phyloP scores from a whole-genome alignment of 2,113 vertebrate genomes.

The Tiliqua scincoides region DNA sequence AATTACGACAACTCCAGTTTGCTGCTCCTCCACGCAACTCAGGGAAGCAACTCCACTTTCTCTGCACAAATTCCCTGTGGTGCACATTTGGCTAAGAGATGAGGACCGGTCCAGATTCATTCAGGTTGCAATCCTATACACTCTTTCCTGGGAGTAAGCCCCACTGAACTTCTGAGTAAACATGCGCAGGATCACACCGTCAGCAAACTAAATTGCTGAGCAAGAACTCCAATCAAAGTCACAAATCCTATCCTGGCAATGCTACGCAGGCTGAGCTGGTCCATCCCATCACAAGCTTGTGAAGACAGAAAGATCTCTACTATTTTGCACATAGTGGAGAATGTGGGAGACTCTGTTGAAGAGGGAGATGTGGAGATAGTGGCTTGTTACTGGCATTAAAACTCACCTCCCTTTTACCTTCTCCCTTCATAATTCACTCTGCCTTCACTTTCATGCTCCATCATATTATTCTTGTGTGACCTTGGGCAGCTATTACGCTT shows the following conservation, averaged over 20 bases:
- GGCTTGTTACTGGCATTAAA: not conserved
- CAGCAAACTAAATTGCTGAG: not conserved
- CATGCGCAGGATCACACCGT: too few relatives aligned
- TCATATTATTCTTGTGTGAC: not conserved
- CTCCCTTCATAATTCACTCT: not conserved
- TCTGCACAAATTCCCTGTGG: not conserved
- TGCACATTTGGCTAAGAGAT: not conserved
- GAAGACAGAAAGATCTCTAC: not conserved
- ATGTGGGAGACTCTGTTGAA: not conserved
- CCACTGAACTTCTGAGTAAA: too few relatives aligned
- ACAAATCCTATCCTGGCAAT: not conserved
- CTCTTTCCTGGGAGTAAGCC: too few relatives aligned
- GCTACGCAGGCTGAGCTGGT: not conserved
- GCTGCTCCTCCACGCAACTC: not conserved
- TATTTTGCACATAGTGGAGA: not conserved
- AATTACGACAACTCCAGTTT: not conserved
- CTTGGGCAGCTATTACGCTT: not conserved
- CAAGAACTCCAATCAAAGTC: not conserved
- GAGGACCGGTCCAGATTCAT: not conserved
- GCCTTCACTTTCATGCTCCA: not conserved
- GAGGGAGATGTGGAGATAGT: not conserved
- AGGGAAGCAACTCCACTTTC: not conserved
- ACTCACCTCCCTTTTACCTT: not conserved
- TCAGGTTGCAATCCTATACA: too few relatives aligned
- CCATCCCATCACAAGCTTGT: not conserved